These are phyloP conservation scores for Hippasteria phrygiana DNA, from an alignment of 53 echinoderm and acorn worm species.

Conservation along the genomic window DNA sequence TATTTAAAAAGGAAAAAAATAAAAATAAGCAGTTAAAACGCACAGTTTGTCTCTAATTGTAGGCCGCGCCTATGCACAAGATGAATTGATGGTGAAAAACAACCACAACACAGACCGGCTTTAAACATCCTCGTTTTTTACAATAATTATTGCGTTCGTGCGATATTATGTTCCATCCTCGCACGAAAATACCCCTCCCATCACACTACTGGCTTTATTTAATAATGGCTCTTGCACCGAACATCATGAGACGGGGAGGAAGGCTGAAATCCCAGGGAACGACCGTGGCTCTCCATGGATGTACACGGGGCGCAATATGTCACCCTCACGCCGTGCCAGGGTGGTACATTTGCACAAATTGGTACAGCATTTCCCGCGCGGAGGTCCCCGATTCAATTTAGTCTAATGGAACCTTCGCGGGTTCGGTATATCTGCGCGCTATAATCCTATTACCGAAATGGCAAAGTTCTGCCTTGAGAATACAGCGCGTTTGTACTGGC, in stretches of 20 bases:
- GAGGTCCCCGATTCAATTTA: conserved; percentile 35
- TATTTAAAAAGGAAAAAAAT: too few species aligned
- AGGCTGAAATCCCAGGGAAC: background rate
- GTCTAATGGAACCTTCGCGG: conserved; percentile 26
- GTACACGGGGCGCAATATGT: conserved; percentile 26
- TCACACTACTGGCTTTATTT: background rate
- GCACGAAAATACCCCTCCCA: background rate
- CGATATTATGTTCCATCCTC: background rate
- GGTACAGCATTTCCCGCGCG: background rate
- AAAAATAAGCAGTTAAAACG: too few species aligned
- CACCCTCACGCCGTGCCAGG: background rate
- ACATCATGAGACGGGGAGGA: background rate
- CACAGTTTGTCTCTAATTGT: too few species aligned
- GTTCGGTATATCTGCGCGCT: background rate
- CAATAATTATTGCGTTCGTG: background rate
- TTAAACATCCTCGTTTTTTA: background rate
- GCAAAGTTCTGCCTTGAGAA: conserved; percentile 12
- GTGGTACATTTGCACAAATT: conserved; percentile 41
- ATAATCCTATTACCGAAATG: conserved; percentile 47
- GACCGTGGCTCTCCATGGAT: background rate
- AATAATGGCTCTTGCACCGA: background rate
- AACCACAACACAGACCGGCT: background rate
- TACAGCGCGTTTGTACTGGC: background rate
- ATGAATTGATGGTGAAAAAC: too few species aligned
- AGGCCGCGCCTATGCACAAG: too few species aligned